A percentile compares a stretch with the other conserved stretches of the same genome.
These are phyloP conservation scores for Anastrepha obliqua DNA, from an alignment of 1,140 invertebrate genomes.

Conservation along the genomic window DNA sequence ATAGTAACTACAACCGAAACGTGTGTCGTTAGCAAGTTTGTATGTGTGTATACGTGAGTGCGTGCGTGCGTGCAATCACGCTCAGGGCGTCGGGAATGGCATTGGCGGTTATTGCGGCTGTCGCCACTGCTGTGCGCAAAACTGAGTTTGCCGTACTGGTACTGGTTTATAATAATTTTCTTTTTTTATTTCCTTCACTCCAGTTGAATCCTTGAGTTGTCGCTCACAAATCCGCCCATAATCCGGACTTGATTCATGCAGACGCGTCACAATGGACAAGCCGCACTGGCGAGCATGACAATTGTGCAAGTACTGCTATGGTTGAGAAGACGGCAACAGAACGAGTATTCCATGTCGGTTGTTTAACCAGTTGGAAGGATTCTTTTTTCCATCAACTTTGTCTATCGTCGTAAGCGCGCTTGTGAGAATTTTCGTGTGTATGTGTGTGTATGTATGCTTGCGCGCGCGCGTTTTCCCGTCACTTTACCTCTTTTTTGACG, in stretches of 20 bases:
- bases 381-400: constrained; percentile 13
- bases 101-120: constrained; percentile 45
- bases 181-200: not conserved
- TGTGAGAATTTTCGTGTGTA: not conserved
- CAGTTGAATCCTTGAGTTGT: constrained; percentile 11
- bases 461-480: not conserved
- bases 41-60: not conserved
- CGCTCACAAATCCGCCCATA: constrained; percentile 52
- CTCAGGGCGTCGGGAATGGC: not conserved
- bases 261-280: constrained; percentile 44
- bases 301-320: too few species aligned
- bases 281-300: not conserved
- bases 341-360: not conserved
- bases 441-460: not conserved
- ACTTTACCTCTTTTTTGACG: not conserved
- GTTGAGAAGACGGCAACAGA: too few species aligned
- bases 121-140: not conserved
- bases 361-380: constrained; percentile 35
- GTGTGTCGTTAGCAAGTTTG: not conserved
- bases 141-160: too few species aligned
- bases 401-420: not conserved
- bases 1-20: constrained; percentile 23
- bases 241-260: constrained; percentile 45
- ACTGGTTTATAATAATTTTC: too few species aligned
- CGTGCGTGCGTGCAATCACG: not conserved